These are phyloP conservation scores for Ophion ventricosus DNA, from an alignment of 2,888 invertebrate species.

Conservation along the genomic window DNA sequence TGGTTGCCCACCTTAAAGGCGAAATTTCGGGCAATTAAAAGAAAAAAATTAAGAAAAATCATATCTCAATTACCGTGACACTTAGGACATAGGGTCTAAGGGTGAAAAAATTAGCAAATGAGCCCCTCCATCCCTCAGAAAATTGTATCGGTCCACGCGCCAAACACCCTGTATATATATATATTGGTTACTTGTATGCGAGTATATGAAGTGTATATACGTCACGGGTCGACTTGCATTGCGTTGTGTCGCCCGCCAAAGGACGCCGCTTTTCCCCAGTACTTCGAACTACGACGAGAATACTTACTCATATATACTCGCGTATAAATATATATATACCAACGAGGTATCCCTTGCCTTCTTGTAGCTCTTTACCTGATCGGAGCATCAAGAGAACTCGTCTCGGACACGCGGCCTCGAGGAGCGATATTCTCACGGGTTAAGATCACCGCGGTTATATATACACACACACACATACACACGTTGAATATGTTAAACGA, in stretches of 20 bases:
- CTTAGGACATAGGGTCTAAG: too few species aligned
- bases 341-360: constrained; percentile 62
- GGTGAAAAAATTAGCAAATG: too few species aligned
- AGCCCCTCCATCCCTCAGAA: too few species aligned
- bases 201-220: too few species aligned
- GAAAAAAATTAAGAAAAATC: too few species aligned
- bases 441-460: constrained; percentile 32
- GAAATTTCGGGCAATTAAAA: too few species aligned
- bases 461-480: constrained; percentile 13
- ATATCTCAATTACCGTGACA: too few species aligned
- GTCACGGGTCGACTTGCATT: constrained; percentile 68
- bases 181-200: too few species aligned
- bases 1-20: too few species aligned
- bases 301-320: constrained; percentile 61
- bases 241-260: constrained; percentile 72
- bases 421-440: constrained; percentile 60
- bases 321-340: constrained; percentile 40
- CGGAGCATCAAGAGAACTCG: constrained; percentile 38
- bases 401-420: constrained; percentile 24
- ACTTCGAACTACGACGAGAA: constrained; percentile 65
- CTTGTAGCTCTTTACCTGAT: constrained; percentile 53
- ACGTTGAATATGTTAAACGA: neutral
- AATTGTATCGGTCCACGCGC: too few species aligned
- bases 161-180: too few species aligned
- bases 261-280: constrained; percentile 70